Conservation (phyloP, 2,888 invertebrate species). For the Tetragnatha montana region DNA sequence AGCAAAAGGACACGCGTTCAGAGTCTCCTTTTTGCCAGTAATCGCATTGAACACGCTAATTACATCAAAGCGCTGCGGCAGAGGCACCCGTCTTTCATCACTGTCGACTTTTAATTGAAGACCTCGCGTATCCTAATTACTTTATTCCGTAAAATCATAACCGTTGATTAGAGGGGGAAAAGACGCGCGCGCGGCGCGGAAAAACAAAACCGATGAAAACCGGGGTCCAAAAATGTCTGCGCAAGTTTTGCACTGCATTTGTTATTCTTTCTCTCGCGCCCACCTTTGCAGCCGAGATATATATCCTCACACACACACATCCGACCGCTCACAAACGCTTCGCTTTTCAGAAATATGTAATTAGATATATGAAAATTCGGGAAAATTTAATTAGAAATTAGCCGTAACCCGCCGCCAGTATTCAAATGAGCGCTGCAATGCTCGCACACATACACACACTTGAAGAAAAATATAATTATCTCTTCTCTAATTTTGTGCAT, state of each 20-base stretch:
- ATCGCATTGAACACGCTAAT: conserved; percentile 51
- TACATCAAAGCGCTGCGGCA: conserved; percentile 28
- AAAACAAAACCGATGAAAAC: conserved; percentile 60
- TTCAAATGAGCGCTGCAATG: conserved; percentile 67
- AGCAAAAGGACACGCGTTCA: too few relatives aligned
- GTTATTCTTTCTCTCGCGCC: conserved; percentile 60
- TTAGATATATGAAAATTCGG: conserved; percentile 71
- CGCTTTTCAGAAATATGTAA: conserved; percentile 71
- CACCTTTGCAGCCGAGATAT: conserved; percentile 37
- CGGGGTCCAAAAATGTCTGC: conserved; percentile 68
- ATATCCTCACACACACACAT: conserved; percentile 63
- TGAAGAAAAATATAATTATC: conserved; percentile 72
- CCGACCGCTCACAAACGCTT: conserved; percentile 62
- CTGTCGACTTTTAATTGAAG: conserved; percentile 60
- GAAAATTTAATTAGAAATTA: conserved; percentile 72
- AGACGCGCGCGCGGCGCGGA: conserved; percentile 13
- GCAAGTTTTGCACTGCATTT: conserved; percentile 64
- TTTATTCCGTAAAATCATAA: conserved; percentile 68
- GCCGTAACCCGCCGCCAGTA: conserved; percentile 71
- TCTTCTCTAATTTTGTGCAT: conserved; percentile 71
- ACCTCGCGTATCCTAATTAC: conserved; percentile 60
- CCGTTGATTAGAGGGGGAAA: conserved; percentile 56
- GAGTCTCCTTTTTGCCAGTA: conserved; percentile 30
- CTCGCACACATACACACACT: conserved; percentile 64
- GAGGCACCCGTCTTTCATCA: conserved; percentile 37